Percentiles rank a stretch among this genome's conserved stretches.
Evolutionary conservation across 2,113 vertebrate species (phyloP).

Genomic region (Onychostoma macrolepis): DNA sequence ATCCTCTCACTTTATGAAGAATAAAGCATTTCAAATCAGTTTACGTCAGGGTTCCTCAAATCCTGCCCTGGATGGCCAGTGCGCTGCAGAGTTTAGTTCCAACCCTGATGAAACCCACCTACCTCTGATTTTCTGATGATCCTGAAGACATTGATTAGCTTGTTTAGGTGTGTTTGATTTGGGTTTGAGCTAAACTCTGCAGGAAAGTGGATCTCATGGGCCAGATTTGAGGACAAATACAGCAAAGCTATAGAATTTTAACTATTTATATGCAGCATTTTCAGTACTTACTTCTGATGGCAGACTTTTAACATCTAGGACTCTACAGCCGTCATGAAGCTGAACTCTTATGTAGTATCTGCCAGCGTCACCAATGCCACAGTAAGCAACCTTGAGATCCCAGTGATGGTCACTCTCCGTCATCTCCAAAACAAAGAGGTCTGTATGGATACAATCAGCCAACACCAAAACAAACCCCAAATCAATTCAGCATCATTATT

Average conservation of each 20-base stretch:
- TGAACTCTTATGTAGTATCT: conserved; percentile 84
- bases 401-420: conserved; percentile 78
- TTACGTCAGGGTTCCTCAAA: neutral
- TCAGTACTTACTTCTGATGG: neutral
- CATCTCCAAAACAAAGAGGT: conserved; percentile 76
- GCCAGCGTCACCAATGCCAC: conserved; percentile 79
- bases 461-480: neutral
- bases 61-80: too few relatives aligned
- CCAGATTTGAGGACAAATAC: too few relatives aligned
- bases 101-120: too few relatives aligned
- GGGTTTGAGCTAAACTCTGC: too few relatives aligned
- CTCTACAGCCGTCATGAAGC: conserved; percentile 30
- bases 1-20: neutral
- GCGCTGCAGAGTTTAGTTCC: too few relatives aligned
- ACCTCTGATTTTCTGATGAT: too few relatives aligned
- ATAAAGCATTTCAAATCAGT: neutral
- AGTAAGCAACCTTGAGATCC: conserved; percentile 76
- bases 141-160: too few relatives aligned
- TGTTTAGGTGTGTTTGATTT: too few relatives aligned
- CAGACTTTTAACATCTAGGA: conserved; percentile 69
- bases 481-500: neutral
- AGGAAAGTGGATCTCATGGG: too few relatives aligned
- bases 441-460: conserved; percentile 38
- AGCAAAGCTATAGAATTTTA: neutral
- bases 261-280: neutral